Conservation (phyloP, 2,113 vertebrate species). For the Hiodon alosoides region DNA sequence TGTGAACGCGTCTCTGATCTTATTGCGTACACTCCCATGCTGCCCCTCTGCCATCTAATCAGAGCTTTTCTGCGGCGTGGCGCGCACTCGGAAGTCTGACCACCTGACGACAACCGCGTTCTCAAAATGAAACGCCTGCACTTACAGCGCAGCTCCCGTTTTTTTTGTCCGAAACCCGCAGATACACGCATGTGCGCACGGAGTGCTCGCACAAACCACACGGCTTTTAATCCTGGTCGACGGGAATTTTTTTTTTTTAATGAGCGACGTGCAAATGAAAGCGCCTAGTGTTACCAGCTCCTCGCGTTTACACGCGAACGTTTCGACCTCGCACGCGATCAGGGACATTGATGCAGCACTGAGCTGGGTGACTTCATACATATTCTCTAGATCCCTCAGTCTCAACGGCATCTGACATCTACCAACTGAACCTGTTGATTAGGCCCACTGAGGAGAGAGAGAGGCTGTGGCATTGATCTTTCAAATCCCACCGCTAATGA, state of each 20-base stretch:
- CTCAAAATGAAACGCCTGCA: not conserved
- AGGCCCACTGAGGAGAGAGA: not conserved
- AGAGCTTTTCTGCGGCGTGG: constrained; percentile 9
- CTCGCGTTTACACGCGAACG: too few relatives aligned
- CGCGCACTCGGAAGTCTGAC: not conserved
- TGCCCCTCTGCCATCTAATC: constrained; percentile 14
- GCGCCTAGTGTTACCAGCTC: too few relatives aligned
- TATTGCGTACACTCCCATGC: not conserved
- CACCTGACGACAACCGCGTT: not conserved
- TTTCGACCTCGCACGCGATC: too few relatives aligned
- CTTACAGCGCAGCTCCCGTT: not conserved
- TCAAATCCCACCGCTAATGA: not conserved
- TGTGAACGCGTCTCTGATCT: not conserved
- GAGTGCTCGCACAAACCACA: too few relatives aligned
- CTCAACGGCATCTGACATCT: not conserved
- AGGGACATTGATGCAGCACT: too few relatives aligned
- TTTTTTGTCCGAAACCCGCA: not conserved
- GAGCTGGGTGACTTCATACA: too few relatives aligned
- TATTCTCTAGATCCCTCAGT: too few relatives aligned
- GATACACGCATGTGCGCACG: not conserved
- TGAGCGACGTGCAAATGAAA: too few relatives aligned
- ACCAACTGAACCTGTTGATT: not conserved
- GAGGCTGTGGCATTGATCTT: not conserved
- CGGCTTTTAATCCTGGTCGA: too few relatives aligned
- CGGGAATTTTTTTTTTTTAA: too few relatives aligned